Percentiles rank a stretch among this genome's conserved stretches.
These are phyloP conservation scores for Actinostola sp. DNA, from an alignment of 92 coral and sea anemone genomes.

Conservation along the genomic window DNA sequence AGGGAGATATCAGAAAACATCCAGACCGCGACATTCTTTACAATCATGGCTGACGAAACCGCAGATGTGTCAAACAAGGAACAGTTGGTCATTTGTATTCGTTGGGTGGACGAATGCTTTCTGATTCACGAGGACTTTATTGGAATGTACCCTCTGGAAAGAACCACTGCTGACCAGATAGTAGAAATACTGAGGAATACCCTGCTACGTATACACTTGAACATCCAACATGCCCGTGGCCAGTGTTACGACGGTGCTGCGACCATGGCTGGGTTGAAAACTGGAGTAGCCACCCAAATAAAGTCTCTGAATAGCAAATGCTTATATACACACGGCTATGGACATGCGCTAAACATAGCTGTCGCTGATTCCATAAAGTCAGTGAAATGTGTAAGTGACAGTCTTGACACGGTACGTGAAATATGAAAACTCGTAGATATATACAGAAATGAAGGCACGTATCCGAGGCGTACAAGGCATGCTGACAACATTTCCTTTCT, in stretches of 20 bases:
- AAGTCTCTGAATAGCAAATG: conserved; percentile 53
- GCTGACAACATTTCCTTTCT: conserved; percentile 50
- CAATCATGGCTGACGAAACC: conserved; percentile 69
- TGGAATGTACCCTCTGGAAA: conserved; percentile 35
- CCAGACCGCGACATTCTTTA: conserved; percentile 29
- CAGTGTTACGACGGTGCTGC: conserved; percentile 48
- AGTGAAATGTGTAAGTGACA: too few species aligned
- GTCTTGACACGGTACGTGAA: conserved; percentile 57
- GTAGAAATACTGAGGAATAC: conserved; percentile 27
- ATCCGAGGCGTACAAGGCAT: conserved; percentile 29
- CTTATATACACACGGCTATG: conserved; percentile 50
- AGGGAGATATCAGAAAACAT: conserved; percentile 32
- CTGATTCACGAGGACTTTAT: conserved; percentile 49
- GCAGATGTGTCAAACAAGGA: conserved; percentile 56
- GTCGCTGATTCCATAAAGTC: too few species aligned
- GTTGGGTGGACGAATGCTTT: conserved; percentile 49
- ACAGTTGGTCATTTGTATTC: conserved; percentile 58
- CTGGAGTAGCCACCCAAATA: conserved; percentile 54
- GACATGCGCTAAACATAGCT: conserved; percentile 11
- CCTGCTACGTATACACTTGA: conserved; percentile 27
- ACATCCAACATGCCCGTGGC: conserved; percentile 45
- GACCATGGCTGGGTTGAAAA: conserved; percentile 48
- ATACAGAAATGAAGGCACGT: conserved; percentile 59
- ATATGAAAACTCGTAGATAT: conserved; percentile 43
- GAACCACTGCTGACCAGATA: conserved; percentile 43